Conservation (phyloP, 2,113 vertebrate species). For the Sceloporus undulatus region DNA sequence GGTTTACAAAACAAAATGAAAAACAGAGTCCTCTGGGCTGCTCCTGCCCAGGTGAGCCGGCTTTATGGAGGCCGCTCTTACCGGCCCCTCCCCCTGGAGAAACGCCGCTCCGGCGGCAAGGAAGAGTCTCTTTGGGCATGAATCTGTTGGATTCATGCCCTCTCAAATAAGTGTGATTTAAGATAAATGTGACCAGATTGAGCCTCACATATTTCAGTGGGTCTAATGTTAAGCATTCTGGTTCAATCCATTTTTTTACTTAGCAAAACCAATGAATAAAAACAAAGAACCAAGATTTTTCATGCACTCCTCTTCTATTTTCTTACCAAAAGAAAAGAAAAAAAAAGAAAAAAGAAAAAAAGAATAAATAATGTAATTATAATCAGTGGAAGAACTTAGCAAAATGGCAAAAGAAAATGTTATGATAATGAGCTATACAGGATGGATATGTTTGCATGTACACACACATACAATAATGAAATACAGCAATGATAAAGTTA, state of each 20-base stretch:
- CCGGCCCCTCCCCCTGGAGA: no score
- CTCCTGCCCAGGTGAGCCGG: no score
- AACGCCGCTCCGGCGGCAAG: no score
- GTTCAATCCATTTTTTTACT: neutral
- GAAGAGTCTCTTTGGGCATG: no score
- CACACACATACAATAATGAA: no score
- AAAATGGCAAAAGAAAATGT: conserved; percentile 40
- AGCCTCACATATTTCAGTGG: neutral
- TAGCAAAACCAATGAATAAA: neutral
- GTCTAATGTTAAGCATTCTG: neutral
- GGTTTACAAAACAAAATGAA: no score
- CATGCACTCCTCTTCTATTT: conserved; percentile 1
- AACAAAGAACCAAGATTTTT: neutral
- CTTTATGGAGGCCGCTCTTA: no score
- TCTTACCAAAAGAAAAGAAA: conserved; percentile 12
- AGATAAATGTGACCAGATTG: neutral
- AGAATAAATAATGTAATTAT: neutral
- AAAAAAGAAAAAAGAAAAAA: conserved; percentile 4
- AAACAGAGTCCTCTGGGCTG: no score
- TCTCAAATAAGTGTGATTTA: neutral
- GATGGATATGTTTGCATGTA: no score
- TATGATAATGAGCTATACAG: conserved; percentile 7
- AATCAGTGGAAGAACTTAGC: conserved; percentile 3
- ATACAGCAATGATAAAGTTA: no score
- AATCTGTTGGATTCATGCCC: no score